A percentile compares a stretch with the other conserved stretches of the same genome.
These are phyloP conservation scores for Rhopilema esculentum DNA, from an alignment of 30 jellyfish, hydroid and myxozoan species.

Conservation along the genomic window DNA sequence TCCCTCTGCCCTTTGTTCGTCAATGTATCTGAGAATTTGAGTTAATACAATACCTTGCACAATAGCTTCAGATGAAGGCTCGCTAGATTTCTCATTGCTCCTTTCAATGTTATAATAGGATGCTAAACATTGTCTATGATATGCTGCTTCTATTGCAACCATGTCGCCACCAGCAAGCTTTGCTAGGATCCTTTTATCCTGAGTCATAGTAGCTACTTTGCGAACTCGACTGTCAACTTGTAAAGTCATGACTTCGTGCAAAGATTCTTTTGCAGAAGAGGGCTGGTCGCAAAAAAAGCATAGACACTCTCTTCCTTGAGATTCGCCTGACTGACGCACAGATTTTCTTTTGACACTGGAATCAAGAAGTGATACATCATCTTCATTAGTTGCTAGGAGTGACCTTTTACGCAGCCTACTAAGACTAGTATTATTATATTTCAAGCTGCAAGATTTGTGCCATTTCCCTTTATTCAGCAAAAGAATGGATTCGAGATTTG, in stretches of 20 bases:
- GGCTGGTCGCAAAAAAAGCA: slow-evolving; percentile 36
- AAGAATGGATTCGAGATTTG: slow-evolving; percentile 27
- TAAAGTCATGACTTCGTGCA: slow-evolving; percentile 33
- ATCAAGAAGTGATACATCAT: slow-evolving; percentile 14
- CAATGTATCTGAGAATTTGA: slow-evolving; percentile 22
- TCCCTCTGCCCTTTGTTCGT: slow-evolving; percentile 39
- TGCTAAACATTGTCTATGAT: slow-evolving; percentile 45
- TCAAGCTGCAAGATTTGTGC: slow-evolving; percentile 37
- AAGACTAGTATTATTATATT: slow-evolving; percentile 37
- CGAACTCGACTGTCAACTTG: slow-evolving; percentile 54
- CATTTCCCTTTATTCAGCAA: slow-evolving; percentile 36
- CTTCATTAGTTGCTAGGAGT: slow-evolving; percentile 24
- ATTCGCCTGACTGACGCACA: neutral
- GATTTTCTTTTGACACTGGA: slow-evolving; percentile 29
- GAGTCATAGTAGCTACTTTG: slow-evolving; percentile 48
- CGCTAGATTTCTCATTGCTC: slow-evolving; percentile 35
- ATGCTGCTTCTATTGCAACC: slow-evolving; percentile 60
- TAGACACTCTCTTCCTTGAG: slow-evolving; percentile 16
- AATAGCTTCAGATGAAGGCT: slow-evolving; percentile 45
- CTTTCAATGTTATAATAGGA: slow-evolving; percentile 46
- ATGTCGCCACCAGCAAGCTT: slow-evolving; percentile 55
- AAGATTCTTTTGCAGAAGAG: slow-evolving; percentile 53
- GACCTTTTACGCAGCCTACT: slow-evolving; percentile 49
- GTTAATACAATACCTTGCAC: slow-evolving; percentile 59
- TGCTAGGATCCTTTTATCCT: slow-evolving; percentile 47